Evolutionary conservation across 2,113 vertebrate genomes (phyloP).

Genomic region (Coregonus clupeaformis): DNA sequence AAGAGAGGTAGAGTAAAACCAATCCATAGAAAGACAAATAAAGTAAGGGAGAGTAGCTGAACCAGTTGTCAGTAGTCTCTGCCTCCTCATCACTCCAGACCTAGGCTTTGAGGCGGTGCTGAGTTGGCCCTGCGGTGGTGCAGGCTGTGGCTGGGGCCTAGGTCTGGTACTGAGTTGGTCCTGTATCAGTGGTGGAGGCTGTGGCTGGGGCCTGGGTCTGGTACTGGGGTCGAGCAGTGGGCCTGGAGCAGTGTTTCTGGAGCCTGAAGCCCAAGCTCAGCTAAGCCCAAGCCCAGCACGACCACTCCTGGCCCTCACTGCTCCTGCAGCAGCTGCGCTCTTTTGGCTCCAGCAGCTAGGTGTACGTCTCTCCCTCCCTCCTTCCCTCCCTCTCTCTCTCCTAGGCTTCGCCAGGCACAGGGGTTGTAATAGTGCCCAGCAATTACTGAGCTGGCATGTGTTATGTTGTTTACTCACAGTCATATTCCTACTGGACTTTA

Average conservation of each 20-base stretch:
- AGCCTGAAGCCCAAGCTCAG: conserved; percentile 29
- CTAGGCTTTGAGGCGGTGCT: no score
- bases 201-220: conserved; percentile 13
- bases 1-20: neutral
- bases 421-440: conserved; percentile 96
- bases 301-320: conserved; percentile 69
- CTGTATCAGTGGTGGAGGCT: conserved; percentile 41
- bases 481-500: conserved; percentile 99
- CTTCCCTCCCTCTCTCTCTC: conserved; percentile 43
- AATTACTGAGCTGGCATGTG: conserved; percentile 99
- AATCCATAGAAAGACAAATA: neutral
- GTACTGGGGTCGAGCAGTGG: conserved; percentile 63
- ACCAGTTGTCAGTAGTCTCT: conserved; percentile 49
- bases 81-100: conserved; percentile 13
- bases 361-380: conserved; percentile 50
- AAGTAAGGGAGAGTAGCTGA: neutral
- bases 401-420: conserved; percentile 87
- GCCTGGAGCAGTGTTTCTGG: conserved; percentile 65
- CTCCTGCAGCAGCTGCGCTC: conserved; percentile 87
- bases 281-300: conserved; percentile 52
- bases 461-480: conserved; percentile 98
- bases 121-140: no score
- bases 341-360: conserved; percentile 87
- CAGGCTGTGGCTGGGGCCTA: conserved; percentile 23
- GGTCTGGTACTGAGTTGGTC: conserved; percentile 80